Base-by-base conservation (phyloP, 2,888 invertebrate genomes). In the Rhyacophila evoluta region DNA sequence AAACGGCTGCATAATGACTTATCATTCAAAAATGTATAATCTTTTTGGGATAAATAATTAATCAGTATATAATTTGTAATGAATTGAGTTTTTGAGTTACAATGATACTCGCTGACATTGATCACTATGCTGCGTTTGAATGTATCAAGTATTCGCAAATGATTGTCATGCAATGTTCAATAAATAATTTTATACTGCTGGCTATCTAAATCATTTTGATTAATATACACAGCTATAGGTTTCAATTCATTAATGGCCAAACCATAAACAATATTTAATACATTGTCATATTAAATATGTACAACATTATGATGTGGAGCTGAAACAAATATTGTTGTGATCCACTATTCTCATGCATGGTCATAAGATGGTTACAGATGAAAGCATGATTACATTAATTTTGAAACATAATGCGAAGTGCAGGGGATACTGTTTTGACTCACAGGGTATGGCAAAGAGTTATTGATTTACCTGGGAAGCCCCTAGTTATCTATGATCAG, bases 381-480 rank as follows among this genome's bases (percentile, higher is more conserved):
- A 25, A 25, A 25, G 19, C 25, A 10, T 8, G 55, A 55, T 55
- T 19, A 8, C 39, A 12, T 5, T 12, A 33, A 33, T 4, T 33
- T 4, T 33, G 6, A 15, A 1, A 41, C 15, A 15, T 41, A 12
- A 25, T 10, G 25, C 15, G 10, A 19, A 55, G 55, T 55, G 55
- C 55, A 55, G 55, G 55, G 55, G 15, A 25, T 55, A 19, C 19
- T 10, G 15, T 55, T 1, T 55, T 19, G 15, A 55, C 55, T 55
- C 55, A 55, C 19, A 11, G 15, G 15, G 15, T 41, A 41, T 15
- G 19, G 41, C 19, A 55, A 19, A 55, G 15, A 55, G 10, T 8
- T 55, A 55, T 55, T 55, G 55, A 55, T 55, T 55, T 55, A 55
- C 55, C 55, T 55, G 55, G 55, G 2, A 55, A 19, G 55, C 55